phyloP scores from a whole-genome alignment of 2,113 vertebrate species.

The Aldabrachelys gigantea region DNA sequence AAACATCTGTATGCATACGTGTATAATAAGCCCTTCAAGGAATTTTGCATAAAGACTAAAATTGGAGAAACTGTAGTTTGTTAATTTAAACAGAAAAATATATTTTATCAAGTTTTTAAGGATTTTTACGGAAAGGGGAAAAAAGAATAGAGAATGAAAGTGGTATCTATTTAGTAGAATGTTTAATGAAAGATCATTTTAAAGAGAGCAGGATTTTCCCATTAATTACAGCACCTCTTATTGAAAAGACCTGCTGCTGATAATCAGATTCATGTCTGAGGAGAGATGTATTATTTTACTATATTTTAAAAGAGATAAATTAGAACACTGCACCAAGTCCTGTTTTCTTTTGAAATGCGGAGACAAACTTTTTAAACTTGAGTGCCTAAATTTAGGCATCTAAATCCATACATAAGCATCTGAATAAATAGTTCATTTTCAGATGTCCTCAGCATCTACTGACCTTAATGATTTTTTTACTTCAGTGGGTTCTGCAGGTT shows the following conservation, averaged over 20 bases:
- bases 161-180: neutral
- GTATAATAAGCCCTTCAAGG: constrained; percentile 17
- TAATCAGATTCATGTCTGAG: neutral
- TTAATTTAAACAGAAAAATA: too few relatives aligned
- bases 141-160: constrained; percentile 10
- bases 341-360: neutral
- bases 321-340: constrained; percentile 16
- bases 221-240: neutral
- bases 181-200: neutral
- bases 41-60: constrained; percentile 55
- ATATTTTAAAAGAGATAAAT: constrained; percentile 27
- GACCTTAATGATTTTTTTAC: neutral
- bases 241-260: constrained; percentile 12
- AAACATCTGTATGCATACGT: constrained; percentile 44
- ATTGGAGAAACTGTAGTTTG: neutral
- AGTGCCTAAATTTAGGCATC: neutral
- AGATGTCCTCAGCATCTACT: too few relatives aligned
- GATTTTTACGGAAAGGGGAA: neutral
- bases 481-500: neutral
- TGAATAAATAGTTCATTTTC: neutral
- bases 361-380: neutral
- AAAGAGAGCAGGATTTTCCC: constrained; percentile 16
- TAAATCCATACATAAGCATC: neutral
- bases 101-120: neutral
- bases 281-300: neutral